Evolutionary conservation across 2,797 vertebrate genomes (phyloP), one percentile per base, ranked within the genome.

Genomic region (Pseudotriccus pelzelni): DNA sequence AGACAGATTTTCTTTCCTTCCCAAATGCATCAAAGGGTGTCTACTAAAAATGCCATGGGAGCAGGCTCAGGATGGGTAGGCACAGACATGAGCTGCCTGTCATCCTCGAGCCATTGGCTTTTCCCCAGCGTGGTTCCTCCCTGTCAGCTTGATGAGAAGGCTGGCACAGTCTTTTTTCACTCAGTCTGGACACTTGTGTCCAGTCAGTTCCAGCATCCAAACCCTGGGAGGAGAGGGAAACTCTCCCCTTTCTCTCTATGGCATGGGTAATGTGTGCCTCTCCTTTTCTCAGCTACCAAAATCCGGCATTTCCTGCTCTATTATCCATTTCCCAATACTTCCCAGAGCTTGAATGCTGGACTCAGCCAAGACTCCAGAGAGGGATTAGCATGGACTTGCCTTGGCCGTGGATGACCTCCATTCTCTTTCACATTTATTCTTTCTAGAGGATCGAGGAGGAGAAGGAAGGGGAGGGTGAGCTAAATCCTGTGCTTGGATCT

Each of bases 401-500:
- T 83, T 86, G 66, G 58, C 72, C 1, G 0, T 21, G 69, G 34
- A 32, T 87, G 53, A 88, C 73, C 69, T 72, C 78, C 46, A 46
- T 87, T 93, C 77, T 52, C 41, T 47, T 87, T 56, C 77, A 52
- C 56, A 44, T 70, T 90, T 85, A n/a, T 80, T 89, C 36, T 47
- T 94, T 32, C 66, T 78, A 52, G 60, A 70, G n/a, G 30, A 84
- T 34, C 36, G 18, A 68, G 34, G 52, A 80, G 4, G 34, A 91
- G 41, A 94, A 89, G 41, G 64, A 84, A 87, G n/a, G 41, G 37
- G 53, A 68, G 76, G 22, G n/a, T 74, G 39, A 91, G 24, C 60
- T 89, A 91, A 87, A 87, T 77, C 44, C 79, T 64, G 10, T 92
- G 77, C 82, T 77, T 91, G 72, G 64, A 89, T 84, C 72, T 92